Conservation (phyloP, 2,888 invertebrate genomes). For the Zygaena filipendulae region DNA sequence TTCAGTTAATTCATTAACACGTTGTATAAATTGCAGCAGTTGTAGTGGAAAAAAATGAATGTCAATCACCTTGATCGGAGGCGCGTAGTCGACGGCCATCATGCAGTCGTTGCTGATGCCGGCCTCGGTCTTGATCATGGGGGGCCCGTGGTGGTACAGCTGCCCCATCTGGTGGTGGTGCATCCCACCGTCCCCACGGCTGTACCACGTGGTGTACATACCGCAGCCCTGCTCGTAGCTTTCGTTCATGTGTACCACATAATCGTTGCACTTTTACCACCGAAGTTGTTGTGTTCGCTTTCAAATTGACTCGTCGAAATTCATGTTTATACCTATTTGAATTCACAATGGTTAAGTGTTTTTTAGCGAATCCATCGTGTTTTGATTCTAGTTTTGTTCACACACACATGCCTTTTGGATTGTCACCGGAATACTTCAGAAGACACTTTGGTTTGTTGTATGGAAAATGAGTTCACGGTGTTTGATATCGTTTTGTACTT, state of each 20-base stretch:
- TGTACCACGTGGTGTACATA: conserved; percentile 68
- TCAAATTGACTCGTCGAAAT: conserved; percentile 7
- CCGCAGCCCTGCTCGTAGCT: conserved; percentile 49
- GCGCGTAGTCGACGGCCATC: conserved; percentile 74
- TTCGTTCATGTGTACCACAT: conserved; percentile 58
- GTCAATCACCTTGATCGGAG: conserved; percentile 74
- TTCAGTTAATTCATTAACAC: no score
- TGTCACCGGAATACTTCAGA: no score
- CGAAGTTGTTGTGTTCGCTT: conserved; percentile 3
- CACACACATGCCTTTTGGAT: no score
- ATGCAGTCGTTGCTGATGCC: conserved; percentile 73
- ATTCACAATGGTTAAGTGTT: conserved; percentile 13
- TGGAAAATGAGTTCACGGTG: no score
- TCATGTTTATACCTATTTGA: conserved; percentile 1
- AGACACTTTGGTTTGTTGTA: no score
- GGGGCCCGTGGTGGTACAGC: conserved; percentile 65
- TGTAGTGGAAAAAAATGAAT: no score
- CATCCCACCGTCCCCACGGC: conserved; percentile 60
- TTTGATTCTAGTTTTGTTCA: no score
- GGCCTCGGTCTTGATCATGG: conserved; percentile 71
- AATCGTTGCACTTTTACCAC: no score
- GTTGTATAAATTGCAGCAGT: no score
- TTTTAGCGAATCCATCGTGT: no score
- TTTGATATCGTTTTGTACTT: no score
- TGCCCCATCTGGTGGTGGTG: conserved; percentile 66